Base-by-base conservation (phyloP, 2,797 vertebrate species). In the Atherinosoma microstoma region DNA sequence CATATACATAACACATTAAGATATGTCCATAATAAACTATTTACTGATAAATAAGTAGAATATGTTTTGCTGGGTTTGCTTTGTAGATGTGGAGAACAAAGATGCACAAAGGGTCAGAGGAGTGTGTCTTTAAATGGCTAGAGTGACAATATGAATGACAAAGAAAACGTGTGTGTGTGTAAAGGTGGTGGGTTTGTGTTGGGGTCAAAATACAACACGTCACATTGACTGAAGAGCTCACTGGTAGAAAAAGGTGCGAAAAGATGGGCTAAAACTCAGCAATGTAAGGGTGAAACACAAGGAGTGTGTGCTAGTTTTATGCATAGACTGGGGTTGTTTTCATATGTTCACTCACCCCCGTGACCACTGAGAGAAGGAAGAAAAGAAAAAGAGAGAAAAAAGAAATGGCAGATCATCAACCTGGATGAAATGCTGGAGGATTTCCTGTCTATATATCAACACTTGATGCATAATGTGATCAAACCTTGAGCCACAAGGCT, bases 21-120 rank as follows among this genome's bases (percentile, higher is more conserved):
- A 93, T 92, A 93, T 90, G 90, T 85, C 81, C 83, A 84, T 90
- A 71, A 85, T 90, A 76, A 90, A 91, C 83, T 79, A 85, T 84
- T 78, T 74, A 89, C 78, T 83, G 45, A 78, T 88, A 86, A 89
- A 92, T n/a, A 74, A 75, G 77, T 69, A 66, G 29, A 65, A 77
- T 85, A 82, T 78, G 75, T 53, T 69, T 63, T 54, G 49, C 68
- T 73, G 72, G 77, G 67, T 82, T 82, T 80, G 12, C 7, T 65
- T 63, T 83, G 69, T 63, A 76, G 79, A 65, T 1, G 30, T 76
- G 75, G 71, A 76, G 84, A 67, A 66, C 76, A 85, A 76, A 86
- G 88, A 88, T 80, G 68, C 42, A 70, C 81, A 73, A 78, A 67
- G 74, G 64, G 27, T 64, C 11, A 56, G 24, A 73, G 53, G 42